These are phyloP conservation scores for Caenorhabditis drosophilae DNA, from an alignment of 2,888 invertebrate species.

Conservation along the genomic window DNA sequence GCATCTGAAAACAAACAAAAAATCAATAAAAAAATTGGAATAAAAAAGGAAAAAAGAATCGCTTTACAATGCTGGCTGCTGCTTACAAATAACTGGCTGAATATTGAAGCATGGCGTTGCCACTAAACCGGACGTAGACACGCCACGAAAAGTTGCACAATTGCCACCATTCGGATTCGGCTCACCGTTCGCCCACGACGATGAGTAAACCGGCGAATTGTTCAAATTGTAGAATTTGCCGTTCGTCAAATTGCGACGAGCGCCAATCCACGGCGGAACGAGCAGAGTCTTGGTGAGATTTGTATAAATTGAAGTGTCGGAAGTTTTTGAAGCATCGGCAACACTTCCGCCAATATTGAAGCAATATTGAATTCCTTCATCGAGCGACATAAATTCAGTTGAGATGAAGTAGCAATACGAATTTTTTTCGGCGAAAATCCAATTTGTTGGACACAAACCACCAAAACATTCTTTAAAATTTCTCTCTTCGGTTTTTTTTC, in stretches of 20 bases:
- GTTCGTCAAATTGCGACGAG: conserved; percentile 10
- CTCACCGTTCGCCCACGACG: conserved; percentile 7
- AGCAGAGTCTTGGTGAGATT: conserved; percentile 4
- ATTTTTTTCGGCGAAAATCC: conserved; percentile 17
- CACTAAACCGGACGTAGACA: conserved; percentile 13
- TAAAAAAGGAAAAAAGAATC: neutral
- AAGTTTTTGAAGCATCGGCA: neutral
- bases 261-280: conserved; percentile 24
- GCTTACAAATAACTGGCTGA: conserved; percentile 14
- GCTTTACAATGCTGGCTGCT: conserved; percentile 2
- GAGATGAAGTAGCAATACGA: conserved; percentile 25
- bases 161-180: conserved; percentile 21
- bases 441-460: conserved; percentile 16
- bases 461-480: too few species aligned
- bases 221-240: conserved; percentile 17
- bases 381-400: conserved; percentile 7
- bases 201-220: conserved; percentile 1
- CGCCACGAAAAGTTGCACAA: conserved; percentile 17
- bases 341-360: conserved; percentile 15
- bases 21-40: neutral
- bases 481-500: too few species aligned
- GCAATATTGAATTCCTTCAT: conserved; percentile 15
- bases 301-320: conserved; percentile 11
- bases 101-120: conserved; percentile 25
- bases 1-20: neutral